Percentiles rank a stretch among this genome's conserved stretches.
phyloP scores from a whole-genome alignment of 2,888 invertebrate species.

The Mesoligia furuncula region DNA sequence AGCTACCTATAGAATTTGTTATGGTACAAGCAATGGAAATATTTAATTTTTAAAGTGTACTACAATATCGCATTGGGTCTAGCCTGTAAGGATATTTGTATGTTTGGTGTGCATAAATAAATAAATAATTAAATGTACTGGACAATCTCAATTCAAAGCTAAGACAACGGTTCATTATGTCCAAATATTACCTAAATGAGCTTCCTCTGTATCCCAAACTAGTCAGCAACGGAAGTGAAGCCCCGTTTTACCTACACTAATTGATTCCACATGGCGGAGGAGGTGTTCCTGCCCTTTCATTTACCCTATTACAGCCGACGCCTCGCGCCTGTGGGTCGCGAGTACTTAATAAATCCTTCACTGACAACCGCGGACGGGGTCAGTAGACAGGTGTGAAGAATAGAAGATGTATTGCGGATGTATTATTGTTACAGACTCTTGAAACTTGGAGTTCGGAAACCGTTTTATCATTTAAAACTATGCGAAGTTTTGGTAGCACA shows the following conservation, averaged over 20 bases:
- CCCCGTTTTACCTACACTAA: constrained; percentile 50
- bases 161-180: not conserved
- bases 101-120: no score
- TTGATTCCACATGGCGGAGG: constrained; percentile 52
- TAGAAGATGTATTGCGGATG: constrained; percentile 1
- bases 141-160: not conserved
- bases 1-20: no score
- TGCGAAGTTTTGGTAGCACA: not conserved
- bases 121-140: no score
- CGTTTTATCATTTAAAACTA: not conserved
- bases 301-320: constrained; percentile 40
- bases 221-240: constrained; percentile 19
- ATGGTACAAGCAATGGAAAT: no score
- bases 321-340: constrained; percentile 20
- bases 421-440: not conserved
- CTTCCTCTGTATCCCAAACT: not conserved
- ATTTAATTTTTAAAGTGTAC: no score
- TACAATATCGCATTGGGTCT: no score
- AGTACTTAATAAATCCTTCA: constrained; percentile 60
- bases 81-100: no score
- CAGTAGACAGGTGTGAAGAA: constrained; percentile 31
- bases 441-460: not conserved
- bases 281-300: constrained; percentile 53
- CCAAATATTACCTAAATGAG: constrained; percentile 13
- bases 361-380: constrained; percentile 35